phyloP scores from a whole-genome alignment of 2,113 vertebrate species.

The Pachyramphus minor region DNA sequence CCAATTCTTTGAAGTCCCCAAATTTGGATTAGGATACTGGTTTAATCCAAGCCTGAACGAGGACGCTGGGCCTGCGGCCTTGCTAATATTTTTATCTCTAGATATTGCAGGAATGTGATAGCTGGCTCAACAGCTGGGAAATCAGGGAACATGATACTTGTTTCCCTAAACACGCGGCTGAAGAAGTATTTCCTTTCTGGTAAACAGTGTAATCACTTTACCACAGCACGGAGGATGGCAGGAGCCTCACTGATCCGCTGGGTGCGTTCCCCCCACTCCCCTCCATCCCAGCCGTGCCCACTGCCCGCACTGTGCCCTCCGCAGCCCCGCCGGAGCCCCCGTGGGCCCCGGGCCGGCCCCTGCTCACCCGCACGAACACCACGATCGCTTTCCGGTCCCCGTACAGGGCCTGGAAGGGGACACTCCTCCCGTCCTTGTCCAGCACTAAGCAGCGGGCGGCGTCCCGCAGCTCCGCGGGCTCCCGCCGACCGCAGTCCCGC shows the following conservation, averaged over 20 bases:
- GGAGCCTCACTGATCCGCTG: neutral
- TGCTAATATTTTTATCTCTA: neutral
- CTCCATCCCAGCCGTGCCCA: neutral
- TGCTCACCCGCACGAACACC: slow-evolving; percentile 88
- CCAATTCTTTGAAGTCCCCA: neutral
- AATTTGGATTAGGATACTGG: neutral
- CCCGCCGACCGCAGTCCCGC: neutral
- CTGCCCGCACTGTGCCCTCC: rapidly evolving
- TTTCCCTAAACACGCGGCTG: neutral
- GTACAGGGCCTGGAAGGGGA: slow-evolving; percentile 78
- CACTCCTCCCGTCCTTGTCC: slow-evolving; percentile 69
- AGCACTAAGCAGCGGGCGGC: slow-evolving; percentile 69
- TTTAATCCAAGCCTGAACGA: neutral
- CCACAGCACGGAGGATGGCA: rapidly evolving
- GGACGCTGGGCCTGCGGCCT: neutral
- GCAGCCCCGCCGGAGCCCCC: neutral
- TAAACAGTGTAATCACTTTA: neutral
- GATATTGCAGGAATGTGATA: neutral
- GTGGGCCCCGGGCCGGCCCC: neutral
- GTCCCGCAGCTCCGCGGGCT: slow-evolving; percentile 30
- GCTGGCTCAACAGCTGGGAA: neutral
- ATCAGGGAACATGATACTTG: neutral
- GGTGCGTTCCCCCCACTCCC: rapidly evolving
- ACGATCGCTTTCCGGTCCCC: slow-evolving; percentile 79
- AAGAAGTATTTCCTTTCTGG: neutral